Evolutionary conservation across 2,797 vertebrate genomes (phyloP), one percentile per base, ranked within the genome.

Genomic region (Acrocephalus scirpaceus): DNA sequence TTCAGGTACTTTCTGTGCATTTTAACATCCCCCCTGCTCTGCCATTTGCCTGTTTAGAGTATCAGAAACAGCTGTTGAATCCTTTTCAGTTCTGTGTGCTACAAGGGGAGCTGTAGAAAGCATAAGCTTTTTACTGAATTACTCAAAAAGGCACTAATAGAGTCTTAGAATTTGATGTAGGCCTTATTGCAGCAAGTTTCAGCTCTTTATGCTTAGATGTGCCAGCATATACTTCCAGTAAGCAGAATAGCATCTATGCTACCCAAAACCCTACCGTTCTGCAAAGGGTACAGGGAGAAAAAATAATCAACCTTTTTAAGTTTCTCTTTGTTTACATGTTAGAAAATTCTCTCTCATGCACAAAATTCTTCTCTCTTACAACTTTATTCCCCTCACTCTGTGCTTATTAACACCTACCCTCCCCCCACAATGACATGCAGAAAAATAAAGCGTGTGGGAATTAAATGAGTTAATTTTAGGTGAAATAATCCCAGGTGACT

Each of bases 21-120:
- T 88, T 84, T 92, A 91, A 50, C 7, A 58, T 1, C 1, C 2
- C 1, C 1, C 1, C 10, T 3, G 14, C 17, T 2, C 1, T 2
- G 10, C 22, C 13, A 34, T 48, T 91, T 82, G 16, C 47, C 27
- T 62, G 7, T 51, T 70, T 57, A 47, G 27, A 76, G 30, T 57
- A 76, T 77, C 45, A 77, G 81, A 86, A 94, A 83, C 57, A 83
- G 34, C 38, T 58, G 45, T 22, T 29, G 38, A 44, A 13, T 66
- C 22, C 81, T 78, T 69, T 84, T 65, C 10, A 8, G 18, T 45
- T 77, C 12, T 42, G 11, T 29, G 16, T 75, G 25, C 48, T 76
- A 34, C 83, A 92, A 81, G 2, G 15, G 21, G 62, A 90, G 27
- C 29, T 45, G 16, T 62, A 81, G 66, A 90, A 95, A 78, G 56